Conservation (phyloP, 2,797 vertebrate species). For the Tapera naevia region DNA sequence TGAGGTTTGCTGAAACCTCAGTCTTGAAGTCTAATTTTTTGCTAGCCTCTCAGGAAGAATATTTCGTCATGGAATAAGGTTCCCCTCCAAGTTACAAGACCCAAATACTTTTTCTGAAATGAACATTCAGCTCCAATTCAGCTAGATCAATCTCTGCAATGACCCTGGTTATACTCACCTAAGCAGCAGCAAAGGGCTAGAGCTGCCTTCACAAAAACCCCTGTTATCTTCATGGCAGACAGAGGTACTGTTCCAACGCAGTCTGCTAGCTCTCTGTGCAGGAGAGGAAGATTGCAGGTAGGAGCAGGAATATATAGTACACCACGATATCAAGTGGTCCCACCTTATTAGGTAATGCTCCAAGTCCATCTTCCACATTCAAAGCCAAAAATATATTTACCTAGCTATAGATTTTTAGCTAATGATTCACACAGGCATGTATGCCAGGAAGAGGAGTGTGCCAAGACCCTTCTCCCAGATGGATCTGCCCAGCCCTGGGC, state of each 20-base stretch:
- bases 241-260: neutral
- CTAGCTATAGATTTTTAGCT: constrained; percentile 34
- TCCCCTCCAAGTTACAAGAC: neutral
- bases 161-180: constrained; percentile 26
- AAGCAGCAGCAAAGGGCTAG: constrained; percentile 49
- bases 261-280: neutral
- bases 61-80: neutral
- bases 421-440: constrained; percentile 26
- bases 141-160: neutral
- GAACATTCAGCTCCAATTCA: neutral
- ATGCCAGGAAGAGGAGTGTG: neutral
- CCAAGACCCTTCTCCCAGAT: neutral
- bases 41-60: neutral
- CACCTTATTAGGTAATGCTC: constrained; percentile 16
- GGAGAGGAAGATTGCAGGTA: neutral
- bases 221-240: constrained; percentile 23
- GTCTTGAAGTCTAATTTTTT: neutral
- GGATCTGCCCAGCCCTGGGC: neutral
- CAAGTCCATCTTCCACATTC: constrained; percentile 5
- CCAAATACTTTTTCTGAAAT: neutral
- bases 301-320: constrained; percentile 45
- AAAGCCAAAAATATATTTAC: constrained; percentile 58
- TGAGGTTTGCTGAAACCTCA: neutral
- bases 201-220: neutral
- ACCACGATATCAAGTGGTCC: neutral